Conservation (phyloP, 2,888 invertebrate species). For the Cyrtodaria siliqua region DNA sequence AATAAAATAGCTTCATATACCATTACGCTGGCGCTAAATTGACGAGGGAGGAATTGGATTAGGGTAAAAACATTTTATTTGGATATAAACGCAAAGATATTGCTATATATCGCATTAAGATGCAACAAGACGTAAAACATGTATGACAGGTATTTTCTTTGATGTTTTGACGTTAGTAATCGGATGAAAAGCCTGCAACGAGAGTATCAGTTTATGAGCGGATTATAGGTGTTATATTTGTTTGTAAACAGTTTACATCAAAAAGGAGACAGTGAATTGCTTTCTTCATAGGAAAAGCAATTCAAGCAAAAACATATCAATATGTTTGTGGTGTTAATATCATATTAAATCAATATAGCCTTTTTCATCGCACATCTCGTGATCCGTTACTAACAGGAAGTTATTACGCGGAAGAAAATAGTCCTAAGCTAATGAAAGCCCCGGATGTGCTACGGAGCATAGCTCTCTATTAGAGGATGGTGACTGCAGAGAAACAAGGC, state of each 20-base stretch:
- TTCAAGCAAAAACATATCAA: constrained; percentile 13
- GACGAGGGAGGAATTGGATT: constrained; percentile 33
- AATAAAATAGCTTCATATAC: constrained; percentile 33
- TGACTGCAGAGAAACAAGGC: too few species aligned
- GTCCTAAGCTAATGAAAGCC: too few species aligned
- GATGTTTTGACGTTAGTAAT: constrained; percentile 38
- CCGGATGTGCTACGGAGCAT: too few species aligned
- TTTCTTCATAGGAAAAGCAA: constrained; percentile 9
- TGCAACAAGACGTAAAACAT: constrained; percentile 49
- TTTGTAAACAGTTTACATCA: constrained; percentile 31
- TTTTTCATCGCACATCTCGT: background rate
- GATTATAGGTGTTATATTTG: constrained; percentile 29
- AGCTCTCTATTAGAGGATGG: too few species aligned
- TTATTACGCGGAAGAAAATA: background rate
- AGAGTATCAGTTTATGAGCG: constrained; percentile 42
- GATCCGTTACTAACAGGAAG: background rate
- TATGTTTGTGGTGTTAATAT: background rate
- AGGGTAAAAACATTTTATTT: constrained; percentile 42
- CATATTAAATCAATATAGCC: constrained; percentile 8
- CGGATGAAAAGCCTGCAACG: constrained; percentile 29
- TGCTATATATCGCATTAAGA: constrained; percentile 31
- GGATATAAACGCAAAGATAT: constrained; percentile 34
- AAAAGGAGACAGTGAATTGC: constrained; percentile 3
- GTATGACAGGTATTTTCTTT: constrained; percentile 40
- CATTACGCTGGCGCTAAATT: constrained; percentile 17